phyloP scores from a whole-genome alignment of 2,113 vertebrate species.

The Neotoma lepida region DNA sequence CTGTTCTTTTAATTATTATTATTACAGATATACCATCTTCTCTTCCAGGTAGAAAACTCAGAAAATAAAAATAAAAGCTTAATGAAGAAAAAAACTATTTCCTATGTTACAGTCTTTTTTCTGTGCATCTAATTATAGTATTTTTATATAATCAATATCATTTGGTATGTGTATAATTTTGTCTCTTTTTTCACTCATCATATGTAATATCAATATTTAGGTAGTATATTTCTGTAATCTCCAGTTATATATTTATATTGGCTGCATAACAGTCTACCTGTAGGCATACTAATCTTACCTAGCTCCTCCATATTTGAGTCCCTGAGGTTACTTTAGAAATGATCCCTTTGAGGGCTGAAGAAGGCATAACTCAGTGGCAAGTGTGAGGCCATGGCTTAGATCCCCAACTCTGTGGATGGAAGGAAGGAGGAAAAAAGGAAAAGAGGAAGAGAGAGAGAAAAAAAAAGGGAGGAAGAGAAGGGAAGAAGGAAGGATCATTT shows the following conservation, averaged over 20 bases:
- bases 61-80: conserved; percentile 19
- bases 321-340: not conserved
- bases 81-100: not conserved
- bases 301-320: not conserved
- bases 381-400: not conserved
- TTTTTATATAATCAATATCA: not conserved
- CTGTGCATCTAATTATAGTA: not conserved
- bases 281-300: not conserved
- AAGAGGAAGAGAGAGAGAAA: not conserved
- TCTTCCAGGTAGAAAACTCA: not conserved
- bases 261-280: not conserved
- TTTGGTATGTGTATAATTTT: not conserved
- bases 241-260: not conserved
- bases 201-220: not conserved
- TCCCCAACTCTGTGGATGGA: too few species aligned
- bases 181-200: not conserved
- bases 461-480: not conserved
- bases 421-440: not conserved
- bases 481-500: not conserved
- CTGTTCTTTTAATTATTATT: not conserved
- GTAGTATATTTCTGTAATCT: not conserved
- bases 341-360: not conserved
- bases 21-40: not conserved
- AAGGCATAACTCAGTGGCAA: not conserved
- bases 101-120: not conserved